Base-by-base conservation (phyloP, 2,888 invertebrate species). In the Neoascia interrupta region DNA sequence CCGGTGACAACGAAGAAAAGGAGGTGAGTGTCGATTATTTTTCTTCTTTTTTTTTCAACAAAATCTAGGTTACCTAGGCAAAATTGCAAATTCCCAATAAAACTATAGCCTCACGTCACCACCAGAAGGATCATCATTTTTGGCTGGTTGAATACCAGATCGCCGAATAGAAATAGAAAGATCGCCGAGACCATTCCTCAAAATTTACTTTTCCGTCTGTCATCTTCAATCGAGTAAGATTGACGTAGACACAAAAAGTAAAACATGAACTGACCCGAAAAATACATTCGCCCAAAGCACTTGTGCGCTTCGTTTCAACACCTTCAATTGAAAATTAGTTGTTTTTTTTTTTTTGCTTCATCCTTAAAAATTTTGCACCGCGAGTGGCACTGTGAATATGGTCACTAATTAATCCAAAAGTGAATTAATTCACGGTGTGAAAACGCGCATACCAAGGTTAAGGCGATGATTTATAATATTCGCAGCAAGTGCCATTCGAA, bases 1-100 rank as follows among this genome's bases (percentile, higher is more conserved):
- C 87, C 72, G 86, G 85, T 66, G 88, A 87, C 82, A 90, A 90
- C 81, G 91, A 91, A 83, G 90, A 90, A 82, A 89, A 90, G 83
- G 90, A 91, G 88, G 90, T 91, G 84, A 90, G 90, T 88, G 15
- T 37, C 69, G 47, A 76, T 76, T 43, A 56, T 54, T 54, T 72
- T 39, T 58, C 43, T n/a, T n/a, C n/a, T n/a, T n/a, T 70, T 70
- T 70, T 63, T 63, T 53, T 70, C 43, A 16, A 5, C 10, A 41
- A 64, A n/a, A 49, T 31, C 53, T 45, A 68, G 68, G 61, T 63
- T 68, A 37, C 54, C 37, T 28, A 66, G 26, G 18, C 28, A 45
- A 13, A 69, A 41, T 19, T 54, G 70, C 76, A 72, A 76, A 72
- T 76, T 72, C 72, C 64, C 76, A 66, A 53, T 54, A 64, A 3